Conservation (phyloP, 2,113 vertebrate genomes). For the Craseonycteris thonglongyai region DNA sequence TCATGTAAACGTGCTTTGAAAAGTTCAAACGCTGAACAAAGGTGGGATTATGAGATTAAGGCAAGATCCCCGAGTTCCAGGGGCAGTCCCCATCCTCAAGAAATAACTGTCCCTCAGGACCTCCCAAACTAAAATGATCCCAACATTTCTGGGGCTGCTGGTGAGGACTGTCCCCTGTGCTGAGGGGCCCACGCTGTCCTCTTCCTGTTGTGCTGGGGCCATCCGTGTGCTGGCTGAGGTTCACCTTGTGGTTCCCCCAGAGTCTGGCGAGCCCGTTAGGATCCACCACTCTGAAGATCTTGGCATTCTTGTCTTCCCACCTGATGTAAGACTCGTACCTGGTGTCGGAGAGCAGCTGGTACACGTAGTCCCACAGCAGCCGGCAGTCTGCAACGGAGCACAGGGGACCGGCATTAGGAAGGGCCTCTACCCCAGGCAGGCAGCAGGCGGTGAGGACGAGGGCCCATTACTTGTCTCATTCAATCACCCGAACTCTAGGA, state of each 20-base stretch:
- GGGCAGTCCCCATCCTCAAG: neutral
- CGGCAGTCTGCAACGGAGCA: conserved; percentile 82
- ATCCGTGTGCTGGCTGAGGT: neutral
- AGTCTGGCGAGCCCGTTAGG: conserved; percentile 90
- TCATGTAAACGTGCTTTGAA: neutral
- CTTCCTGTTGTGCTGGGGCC: neutral
- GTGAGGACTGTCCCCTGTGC: neutral
- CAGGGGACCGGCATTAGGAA: neutral
- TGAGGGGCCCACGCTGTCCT: neutral
- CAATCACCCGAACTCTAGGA: neutral
- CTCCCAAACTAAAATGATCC: neutral
- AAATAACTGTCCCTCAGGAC: neutral
- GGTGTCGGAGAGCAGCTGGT: conserved; percentile 86
- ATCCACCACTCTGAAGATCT: conserved; percentile 87
- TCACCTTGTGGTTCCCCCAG: conserved; percentile 96
- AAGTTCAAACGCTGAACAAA: neutral
- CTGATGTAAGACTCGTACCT: conserved; percentile 87
- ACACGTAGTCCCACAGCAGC: conserved; percentile 92
- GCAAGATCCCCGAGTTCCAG: neutral
- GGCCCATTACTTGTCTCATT: neutral
- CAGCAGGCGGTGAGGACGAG: neutral
- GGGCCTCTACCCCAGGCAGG: neutral
- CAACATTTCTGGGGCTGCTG: neutral
- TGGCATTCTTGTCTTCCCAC: conserved; percentile 87
- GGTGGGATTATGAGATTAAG: neutral